phyloP scores from a whole-genome alignment of 2,797 vertebrate genomes.

The Adelosebastes latens region DNA sequence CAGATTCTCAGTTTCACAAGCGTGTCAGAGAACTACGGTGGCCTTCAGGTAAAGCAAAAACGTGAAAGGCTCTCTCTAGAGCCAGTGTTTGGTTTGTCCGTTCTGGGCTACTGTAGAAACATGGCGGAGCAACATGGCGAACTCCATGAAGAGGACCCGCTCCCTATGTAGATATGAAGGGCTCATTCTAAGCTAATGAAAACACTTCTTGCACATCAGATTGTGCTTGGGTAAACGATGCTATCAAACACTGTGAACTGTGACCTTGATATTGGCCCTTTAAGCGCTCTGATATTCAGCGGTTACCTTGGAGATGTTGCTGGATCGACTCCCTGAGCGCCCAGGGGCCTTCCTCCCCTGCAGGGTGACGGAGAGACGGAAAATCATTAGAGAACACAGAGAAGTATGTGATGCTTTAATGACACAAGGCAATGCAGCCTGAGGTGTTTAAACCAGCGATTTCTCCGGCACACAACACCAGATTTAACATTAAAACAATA shows the following conservation, averaged over 20 bases:
- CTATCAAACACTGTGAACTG: background rate
- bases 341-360: conserved; percentile 92
- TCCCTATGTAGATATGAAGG: background rate
- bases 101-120: too few relatives aligned
- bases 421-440: background rate
- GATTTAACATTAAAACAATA: background rate
- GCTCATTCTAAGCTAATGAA: background rate
- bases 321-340: conserved; percentile 92
- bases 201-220: background rate
- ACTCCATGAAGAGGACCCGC: too few relatives aligned
- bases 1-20: too few relatives aligned
- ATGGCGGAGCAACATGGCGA: too few relatives aligned
- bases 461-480: background rate
- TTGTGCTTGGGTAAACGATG: conserved; percentile 5
- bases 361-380: conserved; percentile 47
- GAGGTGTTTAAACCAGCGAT: background rate
- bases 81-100: too few relatives aligned
- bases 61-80: too few relatives aligned
- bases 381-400: conserved; percentile 34
- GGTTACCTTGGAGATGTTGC: conserved; percentile 96
- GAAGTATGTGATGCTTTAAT: conserved; percentile 20
- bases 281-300: background rate
- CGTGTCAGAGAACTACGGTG: too few relatives aligned
- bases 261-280: conserved; percentile 20
- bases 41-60: too few relatives aligned